Percentiles rank a stretch among this genome's conserved stretches.
Evolutionary conservation across 2,888 invertebrate species (phyloP).

Genomic region (Macropis europaea): DNA sequence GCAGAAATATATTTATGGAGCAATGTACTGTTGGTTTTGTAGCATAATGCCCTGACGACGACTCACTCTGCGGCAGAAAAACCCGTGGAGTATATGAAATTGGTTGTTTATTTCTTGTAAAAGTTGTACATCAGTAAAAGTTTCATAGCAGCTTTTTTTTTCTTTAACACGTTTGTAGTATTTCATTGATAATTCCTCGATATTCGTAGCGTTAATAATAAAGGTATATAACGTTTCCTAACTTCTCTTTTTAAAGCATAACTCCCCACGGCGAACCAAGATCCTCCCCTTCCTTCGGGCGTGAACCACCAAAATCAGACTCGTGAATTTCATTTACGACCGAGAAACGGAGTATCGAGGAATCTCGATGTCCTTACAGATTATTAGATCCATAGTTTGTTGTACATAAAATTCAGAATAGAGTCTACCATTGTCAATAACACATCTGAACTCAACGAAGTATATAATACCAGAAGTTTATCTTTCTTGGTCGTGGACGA

Average conservation of each 20-base stretch:
- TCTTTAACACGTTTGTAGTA: conserved; percentile 52
- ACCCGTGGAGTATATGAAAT: conserved; percentile 52
- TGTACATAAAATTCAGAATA: conserved; percentile 66
- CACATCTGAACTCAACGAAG: conserved; percentile 55
- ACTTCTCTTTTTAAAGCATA: not conserved
- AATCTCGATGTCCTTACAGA: conserved; percentile 45
- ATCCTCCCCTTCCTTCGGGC: not conserved
- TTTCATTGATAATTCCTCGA: conserved; percentile 51
- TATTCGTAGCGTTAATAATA: conserved; percentile 30
- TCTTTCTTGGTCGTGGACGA: conserved; percentile 58
- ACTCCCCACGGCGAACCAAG: conserved; percentile 2
- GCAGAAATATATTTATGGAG: conserved; percentile 56
- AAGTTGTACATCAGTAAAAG: conserved; percentile 66
- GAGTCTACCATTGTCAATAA: conserved; percentile 57
- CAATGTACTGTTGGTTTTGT: conserved; percentile 33
- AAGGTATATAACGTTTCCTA: conserved; percentile 18
- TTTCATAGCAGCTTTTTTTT: conserved; percentile 50
- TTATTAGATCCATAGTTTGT: conserved; percentile 54
- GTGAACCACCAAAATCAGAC: too few species aligned
- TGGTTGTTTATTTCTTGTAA: conserved; percentile 68
- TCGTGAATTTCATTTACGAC: conserved; percentile 15
- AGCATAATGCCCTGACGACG: not conserved
- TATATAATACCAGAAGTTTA: conserved; percentile 58
- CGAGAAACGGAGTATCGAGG: conserved; percentile 44
- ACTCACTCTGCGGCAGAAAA: not conserved